Conservation (phyloP, 2,797 vertebrate genomes). For the Takifugu rubripes region DNA sequence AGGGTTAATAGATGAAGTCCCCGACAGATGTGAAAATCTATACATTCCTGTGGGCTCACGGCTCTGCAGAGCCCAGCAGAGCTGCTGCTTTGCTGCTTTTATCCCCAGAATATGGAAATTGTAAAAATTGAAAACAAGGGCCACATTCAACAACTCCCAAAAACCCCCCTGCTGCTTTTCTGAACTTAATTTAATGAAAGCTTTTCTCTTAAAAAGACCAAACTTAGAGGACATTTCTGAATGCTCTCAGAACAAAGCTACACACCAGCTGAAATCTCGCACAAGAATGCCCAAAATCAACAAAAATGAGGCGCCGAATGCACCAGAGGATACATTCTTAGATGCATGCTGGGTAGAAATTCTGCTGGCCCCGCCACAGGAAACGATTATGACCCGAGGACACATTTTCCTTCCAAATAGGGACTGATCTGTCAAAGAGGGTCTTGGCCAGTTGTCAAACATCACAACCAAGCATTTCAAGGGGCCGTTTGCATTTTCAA, state of each 20-base stretch:
- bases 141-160: conserved; percentile 33
- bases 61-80: conserved; percentile 51
- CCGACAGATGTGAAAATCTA: no score
- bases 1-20: no score
- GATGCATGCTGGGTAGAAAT: conserved; percentile 38
- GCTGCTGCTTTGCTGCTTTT: conserved; percentile 22
- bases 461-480: conserved; percentile 55
- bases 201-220: not conserved
- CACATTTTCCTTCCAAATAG: conserved; percentile 65
- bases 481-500: conserved; percentile 47
- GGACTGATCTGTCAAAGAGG: conserved; percentile 54
- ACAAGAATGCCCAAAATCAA: not conserved
- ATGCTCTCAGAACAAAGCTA: not conserved
- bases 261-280: not conserved
- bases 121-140: conserved; percentile 48
- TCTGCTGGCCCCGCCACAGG: conserved; percentile 59
- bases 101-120: conserved; percentile 15
- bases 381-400: conserved; percentile 70
- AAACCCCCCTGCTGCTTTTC: conserved; percentile 23
- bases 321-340: conserved; percentile 38
- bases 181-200: conserved; percentile 15
- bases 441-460: conserved; percentile 59
- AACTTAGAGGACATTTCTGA: no score
- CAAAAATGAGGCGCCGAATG: not conserved
- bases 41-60: conserved; percentile 49